phyloP scores from a whole-genome alignment of 2,888 invertebrate genomes.

The Melanostoma mellinum region DNA sequence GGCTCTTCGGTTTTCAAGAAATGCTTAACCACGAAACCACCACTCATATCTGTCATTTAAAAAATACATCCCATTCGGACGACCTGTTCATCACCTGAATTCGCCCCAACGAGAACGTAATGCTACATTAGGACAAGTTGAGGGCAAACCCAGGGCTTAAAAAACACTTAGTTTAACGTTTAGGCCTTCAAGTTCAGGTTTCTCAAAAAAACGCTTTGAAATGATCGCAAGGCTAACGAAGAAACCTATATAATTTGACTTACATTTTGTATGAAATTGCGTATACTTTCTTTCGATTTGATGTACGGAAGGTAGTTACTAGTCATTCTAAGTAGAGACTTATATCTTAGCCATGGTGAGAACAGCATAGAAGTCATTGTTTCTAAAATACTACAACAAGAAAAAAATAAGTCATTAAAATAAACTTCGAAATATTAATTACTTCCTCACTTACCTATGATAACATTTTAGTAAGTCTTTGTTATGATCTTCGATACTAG shows the following conservation, averaged over 20 bases:
- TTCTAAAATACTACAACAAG: constrained; percentile 76
- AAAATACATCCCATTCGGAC: too few relatives aligned
- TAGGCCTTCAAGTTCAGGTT: too few relatives aligned
- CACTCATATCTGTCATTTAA: too few relatives aligned
- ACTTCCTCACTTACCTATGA: constrained; percentile 75
- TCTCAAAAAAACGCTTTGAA: background rate
- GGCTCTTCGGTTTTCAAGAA: too few relatives aligned
- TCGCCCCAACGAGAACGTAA: too few relatives aligned
- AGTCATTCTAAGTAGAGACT: constrained; percentile 73
- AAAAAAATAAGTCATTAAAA: background rate
- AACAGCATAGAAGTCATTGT: constrained; percentile 79
- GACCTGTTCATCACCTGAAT: too few relatives aligned
- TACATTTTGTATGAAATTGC: constrained; percentile 77
- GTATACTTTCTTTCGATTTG: constrained; percentile 76
- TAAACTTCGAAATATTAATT: background rate
- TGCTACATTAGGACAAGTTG: too few relatives aligned
- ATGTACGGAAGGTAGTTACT: constrained; percentile 75
- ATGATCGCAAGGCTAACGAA: background rate
- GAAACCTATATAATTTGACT: constrained; percentile 6
- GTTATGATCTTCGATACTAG: constrained; percentile 71
- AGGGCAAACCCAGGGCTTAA: too few relatives aligned
- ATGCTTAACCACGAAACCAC: too few relatives aligned
- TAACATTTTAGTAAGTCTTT: constrained; percentile 76
- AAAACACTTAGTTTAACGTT: too few relatives aligned
- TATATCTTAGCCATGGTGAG: constrained; percentile 77